Evolutionary conservation across 2,797 vertebrate species (phyloP), one percentile per base, ranked within the genome.

Genomic region (Accipiter minullus): DNA sequence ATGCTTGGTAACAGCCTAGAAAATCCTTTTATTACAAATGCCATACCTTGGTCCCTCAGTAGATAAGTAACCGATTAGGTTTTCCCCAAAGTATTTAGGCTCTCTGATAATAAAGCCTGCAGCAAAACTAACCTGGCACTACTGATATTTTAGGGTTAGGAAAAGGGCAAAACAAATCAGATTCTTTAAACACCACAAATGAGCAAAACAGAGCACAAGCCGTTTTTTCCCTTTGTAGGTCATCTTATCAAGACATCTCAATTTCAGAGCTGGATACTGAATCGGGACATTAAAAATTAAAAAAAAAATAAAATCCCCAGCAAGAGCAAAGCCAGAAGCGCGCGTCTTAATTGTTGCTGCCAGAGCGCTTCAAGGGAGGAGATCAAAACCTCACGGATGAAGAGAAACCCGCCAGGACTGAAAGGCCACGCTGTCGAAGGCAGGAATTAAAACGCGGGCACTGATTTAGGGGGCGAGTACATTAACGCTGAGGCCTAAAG

Each of bases 1-100:
- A 50, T 44, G 34, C 48, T 66, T 85, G 14, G 38, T 44, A 68
- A 90, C 63, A 77, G 73, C 26, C 62, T 42, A 52, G 75, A 60
- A 95, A 92, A 94, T 79, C 50, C 50, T 59, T 90, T 81, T 77
- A 86, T 64, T 88, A 34, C 38, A 79, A 90, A 94, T 38, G n/a
- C 21, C 50, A 56, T 42, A 21, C 29, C 48, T 67, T 60, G 14
- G 23, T 60, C 69, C 50, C 23, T 48, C 36, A 9, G 67, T 36
- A 66, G 71, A 42, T 76, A 36, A 95, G 63, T 34, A 76, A 50
- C 27, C 2, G 16, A 64, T 89, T 42, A 77, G 26, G 13, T 53
- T 90, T 89, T n/a, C 55, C 50, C 31, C n/a, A 2, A 11, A 60
- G 74, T 26, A 48, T 80, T 92, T 69, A 29, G 38, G 19, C 9